Base-by-base conservation (phyloP, 2,888 invertebrate species). In the Meghimatium bilineatum region DNA sequence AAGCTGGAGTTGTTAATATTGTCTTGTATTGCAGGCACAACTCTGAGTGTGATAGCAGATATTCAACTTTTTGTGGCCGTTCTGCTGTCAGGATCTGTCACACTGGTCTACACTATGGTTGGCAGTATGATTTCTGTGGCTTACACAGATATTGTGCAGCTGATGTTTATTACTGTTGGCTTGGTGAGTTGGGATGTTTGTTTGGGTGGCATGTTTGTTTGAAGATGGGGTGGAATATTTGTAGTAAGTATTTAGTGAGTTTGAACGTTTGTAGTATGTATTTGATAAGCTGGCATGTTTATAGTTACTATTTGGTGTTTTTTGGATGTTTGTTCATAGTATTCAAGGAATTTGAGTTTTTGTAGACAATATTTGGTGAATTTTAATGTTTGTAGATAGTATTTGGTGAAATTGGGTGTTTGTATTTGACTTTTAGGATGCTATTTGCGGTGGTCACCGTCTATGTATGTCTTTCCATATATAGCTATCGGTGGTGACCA, bases 111-210 rank as follows among this genome's bases (percentile, higher is more conserved):
- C 88, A 92, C 92, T 6, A 86, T 90, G 89, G 86, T 91, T 87
- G 92, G 92, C 63, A 90, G 91, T 84, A 91, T 92, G 89, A 86
- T 92, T 32, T 89, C 92, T 36, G 92, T 92, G 52, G 92, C 92
- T 26, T 92, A 92, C 86, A 92, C 92, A 14, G 92, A 92, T 80
- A 87, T 92, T 44, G 87, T 91, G 10, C 91, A 92, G 83, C 88
- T 92, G 10, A n/a, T 84, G 26, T 87, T 92, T 52, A 91, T 92
- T 34, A 80, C 88, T 12, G 44, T 89, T 83, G 92, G 92, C 6
- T 86, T 92, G 90, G 92, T 92, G 80, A 14, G 56, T 56, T 56
- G 56, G 14, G 17, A 56, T 56, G 56, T 56, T 56, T 66, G 6
- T n/a, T 60, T 20, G n/a, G 17, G 20, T 60, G 60, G 20, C 52